Base-by-base conservation (phyloP, 1,140 invertebrate species). In the Cotesia chilonis region DNA sequence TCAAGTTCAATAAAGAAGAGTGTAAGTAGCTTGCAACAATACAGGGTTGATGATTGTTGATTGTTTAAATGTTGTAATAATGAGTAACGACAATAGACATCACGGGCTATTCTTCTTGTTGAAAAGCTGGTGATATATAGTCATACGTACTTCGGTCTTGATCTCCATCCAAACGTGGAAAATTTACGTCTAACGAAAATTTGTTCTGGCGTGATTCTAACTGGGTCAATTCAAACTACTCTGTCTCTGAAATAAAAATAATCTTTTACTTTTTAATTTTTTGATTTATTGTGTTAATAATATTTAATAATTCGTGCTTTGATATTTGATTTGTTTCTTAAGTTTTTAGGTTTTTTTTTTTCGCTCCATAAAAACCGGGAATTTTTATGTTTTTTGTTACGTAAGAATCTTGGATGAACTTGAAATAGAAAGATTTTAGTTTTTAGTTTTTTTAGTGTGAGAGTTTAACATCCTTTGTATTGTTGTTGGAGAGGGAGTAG, bases 1-100 rank as follows among this genome's bases (percentile, higher is more conserved):
- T 82, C 77, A 76, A 76, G 36, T 80, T 82, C 76, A 82, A 74
- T 72, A 83, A 74, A 70, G 76, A 83, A 69, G 82, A 85, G 80
- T 75, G 84, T 85, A 81, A 85, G 84, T 85, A 68, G 80, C 37
- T 59, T 36, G 14, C 1, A 10, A 52, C 7, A 52, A 52, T 52
- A 10, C 1, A 52, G 47, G 2, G 47, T 52, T 2, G 28, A 28
- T 28, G 1, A 28, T 47, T 47, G 10, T 47, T 6, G 10, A 9
- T 47, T 47, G 41, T 47, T 47, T 47, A 47, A 47, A 47, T 47
- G 41, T 47, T 47, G 10, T 47, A 47, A 9, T 28, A 36, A 38
- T 38, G 10, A 10, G 4, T n/a, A 4, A 64, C 17, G n/a, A 38
- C 35, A 38, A n/a, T 7, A 37, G 10, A 54, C 4, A 28, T 28